Evolutionary conservation across 1,140 invertebrate species (phyloP).

Genomic region (Diorhabda carinulata): DNA sequence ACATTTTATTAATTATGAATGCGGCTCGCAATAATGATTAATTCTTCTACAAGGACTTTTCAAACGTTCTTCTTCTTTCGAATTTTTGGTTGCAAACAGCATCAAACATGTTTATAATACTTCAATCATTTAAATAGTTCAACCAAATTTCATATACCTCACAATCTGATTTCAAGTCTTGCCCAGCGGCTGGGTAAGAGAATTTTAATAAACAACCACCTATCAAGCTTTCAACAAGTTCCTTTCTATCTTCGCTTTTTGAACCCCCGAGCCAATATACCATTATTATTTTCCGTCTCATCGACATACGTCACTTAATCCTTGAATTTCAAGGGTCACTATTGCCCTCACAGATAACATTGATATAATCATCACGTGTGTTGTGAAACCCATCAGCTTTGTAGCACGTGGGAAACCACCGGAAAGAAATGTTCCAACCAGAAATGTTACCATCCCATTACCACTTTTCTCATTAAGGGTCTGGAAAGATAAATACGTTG

Average conservation of each 20-base stretch:
- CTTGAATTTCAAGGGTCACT: neutral
- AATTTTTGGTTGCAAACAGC: too few species aligned
- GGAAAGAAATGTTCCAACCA: neutral
- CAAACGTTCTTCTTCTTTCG: too few species aligned
- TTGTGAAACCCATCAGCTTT: neutral
- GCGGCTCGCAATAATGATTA: too few species aligned
- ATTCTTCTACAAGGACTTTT: too few species aligned
- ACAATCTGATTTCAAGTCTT: too few species aligned
- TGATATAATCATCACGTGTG: slow-evolving; percentile 2
- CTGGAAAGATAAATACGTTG: neutral
- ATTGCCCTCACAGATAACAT: neutral
- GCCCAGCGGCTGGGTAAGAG: too few species aligned
- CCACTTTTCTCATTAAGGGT: neutral
- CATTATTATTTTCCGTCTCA: neutral
- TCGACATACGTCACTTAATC: neutral
- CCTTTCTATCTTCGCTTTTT: neutral
- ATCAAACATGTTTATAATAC: too few species aligned
- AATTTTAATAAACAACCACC: neutral
- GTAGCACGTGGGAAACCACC: neutral
- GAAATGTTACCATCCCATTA: neutral
- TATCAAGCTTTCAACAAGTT: neutral
- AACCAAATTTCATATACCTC: too few species aligned
- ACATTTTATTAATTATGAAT: too few species aligned
- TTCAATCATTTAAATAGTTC: too few species aligned
- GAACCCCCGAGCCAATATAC: neutral